Evolutionary conservation across 2,888 invertebrate genomes (phyloP), one percentile per base, ranked within the genome.

Genomic region (Eupithecia exiguata): DNA sequence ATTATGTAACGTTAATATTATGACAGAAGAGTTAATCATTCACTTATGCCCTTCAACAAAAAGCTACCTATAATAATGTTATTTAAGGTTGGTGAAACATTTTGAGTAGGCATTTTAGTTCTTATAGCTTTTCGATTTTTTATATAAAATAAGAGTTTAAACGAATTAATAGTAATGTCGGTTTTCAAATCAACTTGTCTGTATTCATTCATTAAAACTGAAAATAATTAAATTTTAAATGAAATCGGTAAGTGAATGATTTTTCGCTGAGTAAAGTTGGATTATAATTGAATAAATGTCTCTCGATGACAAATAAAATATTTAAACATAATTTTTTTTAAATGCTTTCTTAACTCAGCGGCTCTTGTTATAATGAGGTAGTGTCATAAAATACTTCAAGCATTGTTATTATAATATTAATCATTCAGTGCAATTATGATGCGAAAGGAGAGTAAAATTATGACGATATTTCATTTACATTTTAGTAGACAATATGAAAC

Each of bases 301-400:
- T 21, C 21, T 5, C 25, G 25, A 25, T 58, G 53, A 58, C 4
- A 58, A 58, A 10, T 6, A 49, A 49, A 43, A 43, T 3, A 30
- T n/a, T n/a, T 4, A 30, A 30, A 3, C 30, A 3, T 30, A 1
- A 30, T 30, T 30, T 30, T 30, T 30, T 30, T 30, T 30, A 30
- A 30, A 21, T 43, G 30, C 43, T 35, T 30, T n/a, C 30, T 65
- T 70, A 69, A 74, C 82, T 87, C 84, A 80, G 84, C 82, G 83
- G 69, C 84, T 87, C 84, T 83, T 86, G 80, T 76, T 69, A 61
- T 65, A 71, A 71, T 82, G 65, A 65, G 38, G 71, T 82, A 83
- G 84, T 84, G 83, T 83, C 84, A 84, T 82, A 79, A 3, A 62
- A 35, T 3, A 12, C 35, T 62, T 62, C 21, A 58, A 35, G 9